Conservation (phyloP, 2,797 vertebrate genomes). For the Falco novaeseelandiae region DNA sequence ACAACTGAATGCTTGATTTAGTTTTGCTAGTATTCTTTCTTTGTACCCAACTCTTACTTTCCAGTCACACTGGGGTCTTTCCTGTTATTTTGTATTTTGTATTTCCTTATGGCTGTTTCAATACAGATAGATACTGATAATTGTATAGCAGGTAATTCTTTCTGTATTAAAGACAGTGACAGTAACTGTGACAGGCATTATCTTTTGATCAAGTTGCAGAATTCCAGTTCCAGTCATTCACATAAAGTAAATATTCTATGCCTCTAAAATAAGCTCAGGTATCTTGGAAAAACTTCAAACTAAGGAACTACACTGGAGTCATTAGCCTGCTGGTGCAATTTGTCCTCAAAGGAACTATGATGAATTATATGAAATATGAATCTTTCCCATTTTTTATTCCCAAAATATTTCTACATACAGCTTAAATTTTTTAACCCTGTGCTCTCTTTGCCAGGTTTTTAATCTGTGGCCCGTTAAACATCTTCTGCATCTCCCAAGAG, state of each 20-base stretch:
- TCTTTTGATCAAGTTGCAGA: not conserved
- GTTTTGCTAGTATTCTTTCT: not conserved
- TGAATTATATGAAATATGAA: not conserved
- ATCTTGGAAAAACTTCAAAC: not conserved
- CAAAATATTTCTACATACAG: not conserved
- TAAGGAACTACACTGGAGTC: not conserved
- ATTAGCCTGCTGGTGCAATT: not conserved
- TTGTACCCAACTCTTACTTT: not conserved
- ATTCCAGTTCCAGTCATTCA: not conserved
- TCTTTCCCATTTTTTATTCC: not conserved
- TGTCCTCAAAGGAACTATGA: not conserved
- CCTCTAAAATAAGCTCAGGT: not conserved
- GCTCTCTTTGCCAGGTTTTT: not conserved
- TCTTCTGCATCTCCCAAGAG: not conserved
- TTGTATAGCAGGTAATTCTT: not conserved
- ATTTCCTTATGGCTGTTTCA: not conserved
- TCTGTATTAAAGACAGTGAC: not conserved
- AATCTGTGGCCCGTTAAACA: not conserved
- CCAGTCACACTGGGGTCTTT: not conserved
- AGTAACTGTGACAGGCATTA: rapidly evolving
- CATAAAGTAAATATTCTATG: not conserved
- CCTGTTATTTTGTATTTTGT: not conserved
- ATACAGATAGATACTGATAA: not conserved
- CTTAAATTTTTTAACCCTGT: not conserved
- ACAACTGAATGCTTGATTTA: not conserved